These are phyloP conservation scores for Palaemon carinicauda DNA, from an alignment of 1,140 invertebrate species.

Conservation along the genomic window DNA sequence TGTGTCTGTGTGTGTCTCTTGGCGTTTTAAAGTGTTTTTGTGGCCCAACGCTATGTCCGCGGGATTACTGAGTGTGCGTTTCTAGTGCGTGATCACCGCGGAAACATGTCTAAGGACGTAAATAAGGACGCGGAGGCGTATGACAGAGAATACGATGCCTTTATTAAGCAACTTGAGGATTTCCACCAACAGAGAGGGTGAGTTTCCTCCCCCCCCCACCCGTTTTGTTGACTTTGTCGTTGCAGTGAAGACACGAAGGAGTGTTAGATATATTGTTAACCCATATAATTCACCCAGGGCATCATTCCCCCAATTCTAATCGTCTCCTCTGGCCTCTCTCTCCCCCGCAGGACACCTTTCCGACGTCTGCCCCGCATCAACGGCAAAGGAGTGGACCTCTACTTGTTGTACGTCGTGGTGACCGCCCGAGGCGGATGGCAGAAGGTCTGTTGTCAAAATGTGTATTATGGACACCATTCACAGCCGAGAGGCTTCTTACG, in stretches of 20 bases:
- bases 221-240: conserved; percentile 5
- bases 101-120: conserved; percentile 73
- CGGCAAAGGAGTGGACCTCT: conserved; percentile 89
- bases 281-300: too few species aligned
- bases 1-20: conserved; percentile 53
- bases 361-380: conserved; percentile 80
- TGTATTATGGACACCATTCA: neutral
- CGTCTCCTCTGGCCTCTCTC: conserved; percentile 2
- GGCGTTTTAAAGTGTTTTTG: conserved; percentile 59
- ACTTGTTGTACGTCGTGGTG: conserved; percentile 88
- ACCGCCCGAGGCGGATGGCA: conserved; percentile 89
- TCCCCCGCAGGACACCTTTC: conserved; percentile 76
- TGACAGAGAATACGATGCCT: conserved; percentile 76
- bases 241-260: neutral
- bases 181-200: conserved; percentile 87
- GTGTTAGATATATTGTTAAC: neutral
- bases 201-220: conserved; percentile 59
- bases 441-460: conserved; percentile 75
- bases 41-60: conserved; percentile 61
- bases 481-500: too few species aligned
- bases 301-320: neutral
- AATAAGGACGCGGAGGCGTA: conserved; percentile 78
- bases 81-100: conserved; percentile 57
- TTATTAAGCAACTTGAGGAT: conserved; percentile 80
- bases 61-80: conserved; percentile 58